Evolutionary conservation across 2,888 invertebrate genomes (phyloP), one percentile per base, ranked within the genome.

Genomic region (Choreutis nemorana): DNA sequence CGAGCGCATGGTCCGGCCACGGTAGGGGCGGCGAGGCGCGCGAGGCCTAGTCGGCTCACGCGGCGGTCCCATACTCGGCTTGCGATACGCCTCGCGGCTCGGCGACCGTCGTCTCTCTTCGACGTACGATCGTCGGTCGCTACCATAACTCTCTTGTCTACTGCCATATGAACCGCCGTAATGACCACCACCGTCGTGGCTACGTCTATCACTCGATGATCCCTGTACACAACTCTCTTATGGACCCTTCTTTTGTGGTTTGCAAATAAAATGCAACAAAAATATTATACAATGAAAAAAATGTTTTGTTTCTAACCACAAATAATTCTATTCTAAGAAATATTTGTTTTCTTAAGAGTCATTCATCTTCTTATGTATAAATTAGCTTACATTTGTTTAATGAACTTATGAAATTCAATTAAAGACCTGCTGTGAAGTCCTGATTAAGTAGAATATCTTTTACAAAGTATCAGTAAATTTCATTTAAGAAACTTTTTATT

Each of bases 61-160:
- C 42, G 51, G 45, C 46, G 59, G 59, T 34, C 71, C 68, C 72
- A 77, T 75, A 54, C 70, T 60, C 41, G 67, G 50, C 61, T 77
- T 75, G 65, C 77, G 77, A 60, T 70, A 72, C 45, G 57, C 57
- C 35, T 77, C 78, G 46, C 79, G 64, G 44, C 66, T 62, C 40
- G 82, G 80, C 45, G 82, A 83, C 41, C 83, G 79, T 44, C 82
- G 65, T 37, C 82, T 66, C 41, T 81, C 73, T 48, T 79, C 80
- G 45, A 67, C 68, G 50, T 72, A 78, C 43, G 75, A 68, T 47
- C 79, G 60, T 46, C 79, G 59, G 51, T 78, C 79, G 54, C 70
- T 53, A 53, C 62, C 51, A 56, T 81, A 79, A 60, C 70, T 68
- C 36, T 83, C 83, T 68, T 83, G 83, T 49, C 83, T 81, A 55